Evolutionary conservation across 2,888 invertebrate species (phyloP), one percentile per base, ranked within the genome.

Genomic region (Lycophotia porphyrea): DNA sequence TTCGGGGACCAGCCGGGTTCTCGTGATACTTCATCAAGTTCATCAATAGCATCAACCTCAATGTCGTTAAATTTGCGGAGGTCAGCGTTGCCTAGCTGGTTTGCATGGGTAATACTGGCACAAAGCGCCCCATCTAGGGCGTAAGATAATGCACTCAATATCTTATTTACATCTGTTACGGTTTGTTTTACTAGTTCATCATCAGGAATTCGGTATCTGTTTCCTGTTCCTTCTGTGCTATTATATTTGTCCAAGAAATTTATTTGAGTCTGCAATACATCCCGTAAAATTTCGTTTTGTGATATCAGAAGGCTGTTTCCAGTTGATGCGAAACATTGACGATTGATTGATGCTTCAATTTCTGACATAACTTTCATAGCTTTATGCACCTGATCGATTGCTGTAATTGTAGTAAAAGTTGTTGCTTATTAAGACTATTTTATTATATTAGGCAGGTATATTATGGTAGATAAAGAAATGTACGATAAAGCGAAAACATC

Each of bases 81-180:
- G 1, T 39, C 52, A 1, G 5, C 55, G 21, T 71, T 61, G 18
- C 47, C 67, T 61, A 39, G 44, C 31, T 52, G n/a, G 34, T 65
- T 49, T 52, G 52, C 27, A 34, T 68, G 36, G 0, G 68, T 47
- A 69, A 80, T 74, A 27, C 77, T 74, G 2, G 84, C 80, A 86
- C 95, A 95, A 2, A 95, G 76, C 8, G 91, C 86, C 18, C 86
- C 88, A 27, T 93, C 88, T 27, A 95, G 80, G 44, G 91, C 89
- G 36, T 86, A 74, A 11, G 91, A 87, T 31, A 95, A 82, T 18
- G 93, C 87, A 66, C 87, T 90, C n/a, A 95, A 86, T 64, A 94
- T 86, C 21, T 85, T 65, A 71, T 84, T 87, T 3, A 93, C 88
- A 82, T 94, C 93, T 76, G 89, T 88, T 1, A 89, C 81, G 47